phyloP scores from a whole-genome alignment of 2,888 invertebrate species.

The Synanthedon formicaeformis region DNA sequence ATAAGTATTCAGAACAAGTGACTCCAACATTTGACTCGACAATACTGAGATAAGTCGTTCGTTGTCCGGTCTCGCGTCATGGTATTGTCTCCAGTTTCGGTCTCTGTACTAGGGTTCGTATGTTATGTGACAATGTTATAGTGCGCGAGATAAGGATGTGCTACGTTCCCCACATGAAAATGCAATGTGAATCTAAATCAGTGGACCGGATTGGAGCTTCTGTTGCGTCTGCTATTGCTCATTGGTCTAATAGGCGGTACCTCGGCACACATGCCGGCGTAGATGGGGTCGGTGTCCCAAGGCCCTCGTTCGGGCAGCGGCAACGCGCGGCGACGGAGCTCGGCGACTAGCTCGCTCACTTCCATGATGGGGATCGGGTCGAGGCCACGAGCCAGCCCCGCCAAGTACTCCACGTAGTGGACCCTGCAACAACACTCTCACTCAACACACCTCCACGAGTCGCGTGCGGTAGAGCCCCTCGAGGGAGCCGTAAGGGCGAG shows the following conservation, averaged over 20 bases:
- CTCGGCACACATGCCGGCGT: conserved; percentile 87
- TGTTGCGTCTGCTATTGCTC: no score
- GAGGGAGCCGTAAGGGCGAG: conserved; percentile 80
- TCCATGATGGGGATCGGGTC: conserved; percentile 93
- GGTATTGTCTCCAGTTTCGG: no score
- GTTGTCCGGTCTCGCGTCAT: no score
- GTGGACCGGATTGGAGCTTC: no score
- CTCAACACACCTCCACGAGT: conserved; percentile 73
- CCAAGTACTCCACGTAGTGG: conserved; percentile 97
- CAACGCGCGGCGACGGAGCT: conserved; percentile 86
- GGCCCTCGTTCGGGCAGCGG: conserved; percentile 85
- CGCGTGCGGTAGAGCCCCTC: conserved; percentile 74
- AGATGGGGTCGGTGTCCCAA: conserved; percentile 86
- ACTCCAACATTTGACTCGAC: no score
- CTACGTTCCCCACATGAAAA: no score
- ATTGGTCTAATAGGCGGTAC: conserved; percentile 56
- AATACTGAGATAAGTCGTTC: no score
- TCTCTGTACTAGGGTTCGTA: no score
- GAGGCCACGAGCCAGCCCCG: conserved; percentile 85
- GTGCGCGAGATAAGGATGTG: no score
- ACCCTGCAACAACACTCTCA: conserved; percentile 72
- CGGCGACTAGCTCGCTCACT: conserved; percentile 87
- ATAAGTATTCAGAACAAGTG: no score
- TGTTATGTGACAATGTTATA: no score
- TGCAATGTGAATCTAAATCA: background rate